These are phyloP conservation scores for Hypomesus transpacificus DNA, from an alignment of 2,113 vertebrate species.

Conservation along the genomic window DNA sequence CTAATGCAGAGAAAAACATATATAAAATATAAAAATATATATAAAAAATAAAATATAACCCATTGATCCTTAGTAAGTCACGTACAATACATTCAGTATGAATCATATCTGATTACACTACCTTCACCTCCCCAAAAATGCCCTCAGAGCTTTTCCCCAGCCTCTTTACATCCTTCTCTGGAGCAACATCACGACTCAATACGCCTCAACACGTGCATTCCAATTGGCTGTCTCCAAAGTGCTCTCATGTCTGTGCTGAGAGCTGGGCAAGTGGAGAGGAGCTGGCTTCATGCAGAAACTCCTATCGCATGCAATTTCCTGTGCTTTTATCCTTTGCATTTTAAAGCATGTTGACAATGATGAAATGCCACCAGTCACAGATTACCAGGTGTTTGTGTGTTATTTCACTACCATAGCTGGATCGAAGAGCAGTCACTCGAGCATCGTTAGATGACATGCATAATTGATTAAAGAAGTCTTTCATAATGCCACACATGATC, in stretches of 20 bases:
- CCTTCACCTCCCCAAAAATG: not conserved
- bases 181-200: conserved; percentile 41
- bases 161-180: conserved; percentile 24
- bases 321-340: conserved; percentile 30
- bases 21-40: too few species aligned
- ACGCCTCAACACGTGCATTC: conserved; percentile 27
- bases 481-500: not conserved
- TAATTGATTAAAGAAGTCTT: conserved; percentile 13
- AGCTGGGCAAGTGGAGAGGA: conserved; percentile 38
- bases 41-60: too few species aligned
- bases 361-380: conserved; percentile 18
- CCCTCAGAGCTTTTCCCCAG: not conserved
- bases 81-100: not conserved
- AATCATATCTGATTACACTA: not conserved
- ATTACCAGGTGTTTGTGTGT: conserved; percentile 29
- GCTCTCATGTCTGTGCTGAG: conserved; percentile 50
- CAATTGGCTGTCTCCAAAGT: conserved; percentile 40
- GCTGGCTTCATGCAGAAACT: conserved; percentile 45
- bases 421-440: not conserved
- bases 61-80: too few species aligned
- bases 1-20: too few species aligned
- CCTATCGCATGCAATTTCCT: conserved; percentile 38
- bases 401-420: conserved; percentile 7
- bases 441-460: conserved; percentile 6
- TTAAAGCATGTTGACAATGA: conserved; percentile 19